Conservation (phyloP, 1,140 invertebrate genomes). For the Myzus persicae region DNA sequence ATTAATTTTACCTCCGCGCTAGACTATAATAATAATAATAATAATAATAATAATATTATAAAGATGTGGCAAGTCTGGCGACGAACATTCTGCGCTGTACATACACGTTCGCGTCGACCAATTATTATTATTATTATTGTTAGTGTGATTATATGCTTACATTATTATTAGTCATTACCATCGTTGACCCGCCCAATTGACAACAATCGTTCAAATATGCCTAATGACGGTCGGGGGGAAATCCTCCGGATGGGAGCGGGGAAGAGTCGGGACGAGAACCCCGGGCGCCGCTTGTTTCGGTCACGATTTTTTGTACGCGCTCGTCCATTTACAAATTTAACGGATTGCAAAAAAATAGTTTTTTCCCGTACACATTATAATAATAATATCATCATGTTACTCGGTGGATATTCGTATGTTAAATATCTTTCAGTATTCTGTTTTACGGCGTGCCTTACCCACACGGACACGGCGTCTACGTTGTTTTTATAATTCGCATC, state of each 20-base stretch:
- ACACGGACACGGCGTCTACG: neutral
- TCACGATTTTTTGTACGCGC: slow-evolving; percentile 29
- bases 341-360: neutral
- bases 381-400: neutral
- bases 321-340: neutral
- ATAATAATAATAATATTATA: neutral
- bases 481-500: neutral
- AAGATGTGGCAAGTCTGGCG: neutral
- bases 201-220: neutral
- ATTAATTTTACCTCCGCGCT: neutral
- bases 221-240: neutral
- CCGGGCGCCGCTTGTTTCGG: neutral
- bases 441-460: neutral
- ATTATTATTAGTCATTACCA: neutral
- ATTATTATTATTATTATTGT: neutral
- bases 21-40: neutral
- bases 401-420: neutral
- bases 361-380: neutral
- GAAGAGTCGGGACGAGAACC: neutral
- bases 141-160: neutral
- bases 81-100: neutral
- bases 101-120: neutral
- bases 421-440: neutral
- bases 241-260: neutral
- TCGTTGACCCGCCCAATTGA: neutral